These are phyloP conservation scores for Brachyistius frenatus DNA, from an alignment of 2,113 vertebrate species.

Conservation along the genomic window DNA sequence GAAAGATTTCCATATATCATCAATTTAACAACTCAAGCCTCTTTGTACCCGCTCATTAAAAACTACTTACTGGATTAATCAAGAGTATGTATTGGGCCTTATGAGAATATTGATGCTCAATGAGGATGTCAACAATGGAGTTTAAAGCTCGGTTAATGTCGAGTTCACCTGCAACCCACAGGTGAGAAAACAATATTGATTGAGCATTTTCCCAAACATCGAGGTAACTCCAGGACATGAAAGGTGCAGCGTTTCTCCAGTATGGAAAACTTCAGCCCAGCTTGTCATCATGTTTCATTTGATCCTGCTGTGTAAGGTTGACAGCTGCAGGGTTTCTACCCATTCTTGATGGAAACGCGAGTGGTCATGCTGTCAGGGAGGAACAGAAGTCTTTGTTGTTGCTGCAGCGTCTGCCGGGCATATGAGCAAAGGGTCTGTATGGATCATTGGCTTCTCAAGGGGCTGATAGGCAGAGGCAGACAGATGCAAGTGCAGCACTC, in stretches of 20 bases:
- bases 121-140: slow-evolving; percentile 28
- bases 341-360: slow-evolving; percentile 57
- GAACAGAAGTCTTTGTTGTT: slow-evolving; percentile 66
- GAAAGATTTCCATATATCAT: slow-evolving; percentile 39
- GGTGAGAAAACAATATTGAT: slow-evolving; percentile 35
- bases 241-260: slow-evolving; percentile 14
- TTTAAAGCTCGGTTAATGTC: slow-evolving; percentile 47
- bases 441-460: slow-evolving; percentile 73
- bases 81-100: slow-evolving; percentile 40
- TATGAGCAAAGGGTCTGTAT: slow-evolving; percentile 63
- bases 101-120: slow-evolving; percentile 61
- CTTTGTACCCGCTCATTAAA: slow-evolving; percentile 57
- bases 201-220: slow-evolving; percentile 40
- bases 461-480: slow-evolving; percentile 60
- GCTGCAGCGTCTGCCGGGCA: slow-evolving; percentile 47
- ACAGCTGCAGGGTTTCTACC: slow-evolving; percentile 53
- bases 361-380: slow-evolving; percentile 60
- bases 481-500: slow-evolving; percentile 30
- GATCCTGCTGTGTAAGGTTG: slow-evolving; percentile 49
- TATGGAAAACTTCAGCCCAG: slow-evolving; percentile 14
- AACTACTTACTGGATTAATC: slow-evolving; percentile 63
- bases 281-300: slow-evolving; percentile 63
- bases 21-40: slow-evolving; percentile 30
- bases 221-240: slow-evolving; percentile 32
- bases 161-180: slow-evolving; percentile 26